Conservation (phyloP, 2,888 invertebrate species). For the Lithodes maja region DNA sequence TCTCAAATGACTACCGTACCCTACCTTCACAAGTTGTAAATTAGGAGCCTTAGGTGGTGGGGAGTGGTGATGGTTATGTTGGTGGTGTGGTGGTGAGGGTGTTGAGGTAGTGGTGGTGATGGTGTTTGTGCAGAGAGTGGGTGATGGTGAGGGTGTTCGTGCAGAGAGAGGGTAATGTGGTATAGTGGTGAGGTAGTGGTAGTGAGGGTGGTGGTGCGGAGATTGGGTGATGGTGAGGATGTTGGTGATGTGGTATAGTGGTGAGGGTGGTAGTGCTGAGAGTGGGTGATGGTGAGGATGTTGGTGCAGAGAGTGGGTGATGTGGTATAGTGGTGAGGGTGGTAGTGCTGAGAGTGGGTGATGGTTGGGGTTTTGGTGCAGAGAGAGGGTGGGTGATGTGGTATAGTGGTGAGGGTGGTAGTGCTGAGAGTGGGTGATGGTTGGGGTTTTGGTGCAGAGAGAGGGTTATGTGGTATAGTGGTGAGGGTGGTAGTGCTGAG, state of each 20-base stretch:
- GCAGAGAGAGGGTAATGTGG: neutral
- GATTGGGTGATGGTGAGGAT: neutral
- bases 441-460: neutral
- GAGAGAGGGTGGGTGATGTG: neutral
- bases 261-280: neutral
- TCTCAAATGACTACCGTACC: no score
- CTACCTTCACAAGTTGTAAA: no score
- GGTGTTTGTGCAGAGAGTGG: neutral
- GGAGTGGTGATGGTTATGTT: neutral
- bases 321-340: neutral
- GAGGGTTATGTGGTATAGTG: neutral
- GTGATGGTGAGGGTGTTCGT: neutral
- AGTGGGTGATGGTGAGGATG: neutral
- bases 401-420: neutral
- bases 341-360: neutral
- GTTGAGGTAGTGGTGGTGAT: neutral
- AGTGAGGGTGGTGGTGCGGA: neutral
- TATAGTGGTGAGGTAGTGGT: neutral
- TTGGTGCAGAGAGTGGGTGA: neutral
- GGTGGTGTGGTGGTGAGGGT: neutral
- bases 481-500: neutral
- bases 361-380: neutral
- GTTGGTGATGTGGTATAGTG: neutral
- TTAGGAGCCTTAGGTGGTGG: neutral
- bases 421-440: neutral